phyloP scores from a whole-genome alignment of 1,140 invertebrate genomes.

The Procambarus clarkii region DNA sequence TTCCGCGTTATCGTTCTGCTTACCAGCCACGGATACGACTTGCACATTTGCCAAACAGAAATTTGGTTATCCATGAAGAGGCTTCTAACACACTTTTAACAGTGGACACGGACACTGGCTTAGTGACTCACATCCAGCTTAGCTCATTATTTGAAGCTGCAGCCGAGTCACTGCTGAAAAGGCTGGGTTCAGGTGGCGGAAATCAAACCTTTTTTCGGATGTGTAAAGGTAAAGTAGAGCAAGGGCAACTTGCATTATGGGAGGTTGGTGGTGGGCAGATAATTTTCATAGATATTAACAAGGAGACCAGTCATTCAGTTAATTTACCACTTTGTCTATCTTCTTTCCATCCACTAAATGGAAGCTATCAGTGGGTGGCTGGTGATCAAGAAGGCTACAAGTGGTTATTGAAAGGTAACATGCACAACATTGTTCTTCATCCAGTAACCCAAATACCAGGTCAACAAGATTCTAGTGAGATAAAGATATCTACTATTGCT shows the following conservation, averaged over 20 bases:
- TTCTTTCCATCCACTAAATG: conserved; percentile 74
- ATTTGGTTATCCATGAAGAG: conserved; percentile 63
- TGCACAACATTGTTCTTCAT: conserved; percentile 74
- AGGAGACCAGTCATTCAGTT: conserved; percentile 71
- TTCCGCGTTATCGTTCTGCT: conserved; percentile 41
- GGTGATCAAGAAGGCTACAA: conserved; percentile 72
- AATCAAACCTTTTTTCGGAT: conserved; percentile 64
- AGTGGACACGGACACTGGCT: conserved; percentile 27
- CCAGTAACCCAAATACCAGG: conserved; percentile 74
- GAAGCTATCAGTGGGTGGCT: conserved; percentile 75
- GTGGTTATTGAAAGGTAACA: conserved; percentile 52
- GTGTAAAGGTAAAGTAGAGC: conserved; percentile 54
- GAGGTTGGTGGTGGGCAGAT: conserved; percentile 74
- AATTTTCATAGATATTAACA: conserved; percentile 75
- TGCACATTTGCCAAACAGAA: not conserved
- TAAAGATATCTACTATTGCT: conserved; percentile 15
- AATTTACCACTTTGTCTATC: conserved; percentile 75
- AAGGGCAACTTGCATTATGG: conserved; percentile 72
- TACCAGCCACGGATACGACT: conserved; percentile 55
- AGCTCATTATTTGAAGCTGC: conserved; percentile 46
- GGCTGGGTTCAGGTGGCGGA: conserved; percentile 19
- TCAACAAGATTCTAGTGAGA: not conserved
- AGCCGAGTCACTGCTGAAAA: conserved; percentile 34
- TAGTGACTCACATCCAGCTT: conserved; percentile 30
- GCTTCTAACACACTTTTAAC: conserved; percentile 50